Evolutionary conservation across 2,113 vertebrate species (phyloP), one percentile per base, ranked within the genome.

Genomic region (Lipotes vexillifer): DNA sequence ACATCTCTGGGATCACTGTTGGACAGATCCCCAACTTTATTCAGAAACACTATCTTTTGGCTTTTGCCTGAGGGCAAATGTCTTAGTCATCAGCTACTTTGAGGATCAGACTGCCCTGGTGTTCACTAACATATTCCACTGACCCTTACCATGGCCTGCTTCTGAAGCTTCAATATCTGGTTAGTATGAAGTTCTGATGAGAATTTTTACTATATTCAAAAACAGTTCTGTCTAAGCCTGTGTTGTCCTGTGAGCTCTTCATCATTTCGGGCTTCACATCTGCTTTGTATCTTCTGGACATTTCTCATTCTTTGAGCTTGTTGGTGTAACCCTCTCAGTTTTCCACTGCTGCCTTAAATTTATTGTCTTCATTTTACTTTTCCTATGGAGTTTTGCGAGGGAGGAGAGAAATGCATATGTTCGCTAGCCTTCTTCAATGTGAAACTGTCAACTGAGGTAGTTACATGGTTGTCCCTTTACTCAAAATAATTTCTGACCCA

Each of bases 401-500:
- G 25, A 46, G 7, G 18, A 69, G 18, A 72, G 5, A 94, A 92
- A 95, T 63, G 5, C 11, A 17, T n/a, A 9, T 83, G n/a, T 89
- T 94, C 15, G 80, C 12, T 84, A 75, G 17, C 15, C 31, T 20
- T 29, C 44, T 52, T 38, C 68, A 74, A 33, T 66, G 25, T 88
- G 65, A 57, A 84, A 71, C 49, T 83, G 18, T 33, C 69, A 12
- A 41, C 20, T 65, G 46, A 66, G n/a, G 38, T 84, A 66, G n/a
- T 72, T 20, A 94, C 87, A 81, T 82, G 17, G 29, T n/a, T 88
- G 33, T 65, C 93, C 15, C 36, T 90, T 92, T 23, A 63, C 83
- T 86, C 87, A 96, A 75, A 96, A 81, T 38, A 88, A 94, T 83
- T 88, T 89, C 87, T 97, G 36, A 77, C 66, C 55, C 59, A 36